Conservation (phyloP, 2,113 vertebrate genomes). For the Puntigrus tetrazona region DNA sequence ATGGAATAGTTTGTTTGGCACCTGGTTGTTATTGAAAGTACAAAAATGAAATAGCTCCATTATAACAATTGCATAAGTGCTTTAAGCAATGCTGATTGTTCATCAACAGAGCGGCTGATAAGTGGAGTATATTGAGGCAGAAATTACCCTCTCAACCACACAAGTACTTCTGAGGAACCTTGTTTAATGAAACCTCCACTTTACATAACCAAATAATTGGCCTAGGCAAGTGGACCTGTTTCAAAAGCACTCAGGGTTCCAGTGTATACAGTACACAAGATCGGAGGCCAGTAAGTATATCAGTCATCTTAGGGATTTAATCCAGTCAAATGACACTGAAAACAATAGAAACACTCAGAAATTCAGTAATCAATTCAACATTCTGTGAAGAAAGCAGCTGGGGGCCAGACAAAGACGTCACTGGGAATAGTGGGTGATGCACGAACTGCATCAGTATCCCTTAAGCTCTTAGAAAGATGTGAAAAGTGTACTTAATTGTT, state of each 20-base stretch:
- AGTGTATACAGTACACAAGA: not conserved
- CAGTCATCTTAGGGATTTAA: not conserved
- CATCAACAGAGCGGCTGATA: constrained; percentile 1
- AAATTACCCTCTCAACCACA: constrained; percentile 36
- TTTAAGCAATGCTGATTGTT: constrained; percentile 24
- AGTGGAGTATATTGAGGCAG: constrained; percentile 20
- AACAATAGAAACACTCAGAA: constrained; percentile 12
- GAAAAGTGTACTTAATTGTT: not conserved
- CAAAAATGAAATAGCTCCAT: not conserved
- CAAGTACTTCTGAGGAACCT: constrained; percentile 30
- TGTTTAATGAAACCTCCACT: constrained; percentile 31
- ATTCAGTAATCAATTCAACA: constrained; percentile 29
- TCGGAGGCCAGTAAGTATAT: not conserved
- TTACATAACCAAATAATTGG: constrained; percentile 36
- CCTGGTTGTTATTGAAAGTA: constrained; percentile 12
- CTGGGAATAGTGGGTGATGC: not conserved
- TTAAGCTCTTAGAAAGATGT: too few species aligned
- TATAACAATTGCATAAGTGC: constrained; percentile 18
- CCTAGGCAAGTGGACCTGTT: constrained; percentile 1
- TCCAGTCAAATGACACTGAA: not conserved
- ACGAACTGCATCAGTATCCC: not conserved
- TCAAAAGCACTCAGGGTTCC: not conserved
- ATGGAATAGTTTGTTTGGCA: constrained; percentile 5
- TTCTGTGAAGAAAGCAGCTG: constrained; percentile 17
- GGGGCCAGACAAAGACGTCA: not conserved